Evolutionary conservation across 2,888 invertebrate genomes (phyloP), one percentile per base, ranked within the genome.

Genomic region (Beris morrisii): DNA sequence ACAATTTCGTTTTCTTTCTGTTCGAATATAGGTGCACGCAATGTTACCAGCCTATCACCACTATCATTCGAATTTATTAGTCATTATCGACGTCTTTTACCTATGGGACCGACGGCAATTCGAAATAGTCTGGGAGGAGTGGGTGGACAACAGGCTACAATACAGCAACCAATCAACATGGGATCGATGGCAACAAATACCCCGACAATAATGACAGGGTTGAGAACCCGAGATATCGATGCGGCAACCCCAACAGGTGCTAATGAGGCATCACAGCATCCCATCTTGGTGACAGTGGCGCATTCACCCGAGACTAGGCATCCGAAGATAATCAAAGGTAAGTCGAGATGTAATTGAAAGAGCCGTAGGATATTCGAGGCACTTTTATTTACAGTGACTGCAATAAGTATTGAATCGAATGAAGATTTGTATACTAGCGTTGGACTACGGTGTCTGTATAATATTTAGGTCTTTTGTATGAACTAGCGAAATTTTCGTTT

Each of bases 31-130:
- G 70, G 67, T 57, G 52, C 63, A 56, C 65, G 70, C 38, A 68
- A 67, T 68, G 63, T 50, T 46, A 67, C 55, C 43, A 69, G 52
- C 32, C 38, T 66, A 32, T 69, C 70, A 44, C 70, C 69, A 48
- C 44, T 65, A 57, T 68, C 68, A 4, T 69, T 70, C 56, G 70
- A 70, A 66, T 70, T 70, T 64, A 67, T 70, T 31, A 69, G 64
- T 58, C 70, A 70, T 59, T 70, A 70, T 66, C 69, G 70, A 45
- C 67, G 69, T 7, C 55, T 70, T 45, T 55, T 70, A 55, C 70
- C 70, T 1, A 66, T 70, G 61, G 66, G 66, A 46, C 69, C 70
- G 43, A 61, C 69, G 57, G 67, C 70, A 22, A 69, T 69, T 38
- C 66, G 61, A 11, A 52, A 52, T 43, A 50, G 50, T n/a, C 22